Conservation (phyloP, 1,140 invertebrate species). For the Calosoma granatense region DNA sequence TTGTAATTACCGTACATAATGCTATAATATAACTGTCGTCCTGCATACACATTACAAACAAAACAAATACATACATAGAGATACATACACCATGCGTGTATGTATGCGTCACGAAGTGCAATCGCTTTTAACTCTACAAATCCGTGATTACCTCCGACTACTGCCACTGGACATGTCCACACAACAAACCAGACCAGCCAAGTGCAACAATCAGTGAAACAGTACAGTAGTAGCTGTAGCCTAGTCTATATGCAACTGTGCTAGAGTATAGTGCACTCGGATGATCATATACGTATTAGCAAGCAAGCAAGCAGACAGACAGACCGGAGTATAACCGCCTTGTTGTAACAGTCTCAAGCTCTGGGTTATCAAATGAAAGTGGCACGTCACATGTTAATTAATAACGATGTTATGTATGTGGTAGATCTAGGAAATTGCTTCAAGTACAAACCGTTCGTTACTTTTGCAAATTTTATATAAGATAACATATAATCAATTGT, state of each 20-base stretch:
- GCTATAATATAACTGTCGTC: too few species aligned
- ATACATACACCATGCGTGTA: neutral
- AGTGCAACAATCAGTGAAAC: too few species aligned
- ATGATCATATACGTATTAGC: too few species aligned
- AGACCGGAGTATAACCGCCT: neutral
- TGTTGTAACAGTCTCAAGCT: neutral
- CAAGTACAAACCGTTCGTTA: slow-evolving; percentile 35
- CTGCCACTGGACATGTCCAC: neutral
- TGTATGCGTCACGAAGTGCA: neutral
- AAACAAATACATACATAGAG: neutral
- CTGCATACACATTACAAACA: too few species aligned
- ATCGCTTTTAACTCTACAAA: neutral
- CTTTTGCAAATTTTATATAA: slow-evolving; percentile 36
- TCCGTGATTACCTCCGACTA: slow-evolving; percentile 7
- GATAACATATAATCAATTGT: slow-evolving; percentile 32
- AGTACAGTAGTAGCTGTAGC: too few species aligned
- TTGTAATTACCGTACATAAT: too few species aligned
- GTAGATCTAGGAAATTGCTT: slow-evolving; percentile 33
- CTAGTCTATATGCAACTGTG: too few species aligned
- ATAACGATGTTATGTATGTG: slow-evolving; percentile 20
- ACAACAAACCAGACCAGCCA: neutral
- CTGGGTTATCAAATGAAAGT: slow-evolving; percentile 1
- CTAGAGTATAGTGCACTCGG: too few species aligned
- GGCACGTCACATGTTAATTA: slow-evolving; percentile 5
- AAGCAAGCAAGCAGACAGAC: too few species aligned